Percentiles rank a stretch among this genome's conserved stretches.
Conservation (phyloP, 2,113 vertebrate genomes). For the Raja brachyura region DNA sequence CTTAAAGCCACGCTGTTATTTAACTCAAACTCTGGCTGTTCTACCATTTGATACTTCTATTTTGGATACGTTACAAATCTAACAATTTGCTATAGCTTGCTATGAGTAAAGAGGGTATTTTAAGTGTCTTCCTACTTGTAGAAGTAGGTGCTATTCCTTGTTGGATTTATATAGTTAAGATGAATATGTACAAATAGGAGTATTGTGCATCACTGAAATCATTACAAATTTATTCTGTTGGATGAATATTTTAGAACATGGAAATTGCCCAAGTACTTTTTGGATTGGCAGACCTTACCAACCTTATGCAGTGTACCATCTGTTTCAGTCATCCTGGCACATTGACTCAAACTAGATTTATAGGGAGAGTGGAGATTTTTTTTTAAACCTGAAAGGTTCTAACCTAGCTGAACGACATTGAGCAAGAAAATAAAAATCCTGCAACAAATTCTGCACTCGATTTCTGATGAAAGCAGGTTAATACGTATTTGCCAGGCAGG, state of each 20-base stretch:
- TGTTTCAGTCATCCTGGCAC: not conserved
- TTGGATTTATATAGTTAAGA: not conserved
- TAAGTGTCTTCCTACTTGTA: not conserved
- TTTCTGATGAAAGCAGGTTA: not conserved
- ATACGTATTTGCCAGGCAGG: not conserved
- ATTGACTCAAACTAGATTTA: not conserved
- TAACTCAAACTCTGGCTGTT: not conserved
- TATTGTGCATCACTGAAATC: not conserved
- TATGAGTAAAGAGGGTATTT: not conserved
- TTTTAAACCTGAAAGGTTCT: not conserved
- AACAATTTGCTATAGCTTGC: not conserved
- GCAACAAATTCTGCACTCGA: not conserved
- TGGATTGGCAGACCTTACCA: not conserved
- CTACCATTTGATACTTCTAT: not conserved
- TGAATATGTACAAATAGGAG: not conserved
- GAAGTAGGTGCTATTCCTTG: not conserved
- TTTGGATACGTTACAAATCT: not conserved
- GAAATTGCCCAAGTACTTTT: not conserved
- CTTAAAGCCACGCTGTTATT: not conserved
- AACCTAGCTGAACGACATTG: not conserved
- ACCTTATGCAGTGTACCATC: not conserved
- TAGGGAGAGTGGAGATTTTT: not conserved
- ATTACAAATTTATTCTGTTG: not conserved
- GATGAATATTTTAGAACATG: not conserved
- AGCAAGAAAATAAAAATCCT: not conserved